A percentile compares a stretch with the other conserved stretches of the same genome.
Conservation (phyloP, 1,140 invertebrate genomes). For the Megathymus violae region DNA sequence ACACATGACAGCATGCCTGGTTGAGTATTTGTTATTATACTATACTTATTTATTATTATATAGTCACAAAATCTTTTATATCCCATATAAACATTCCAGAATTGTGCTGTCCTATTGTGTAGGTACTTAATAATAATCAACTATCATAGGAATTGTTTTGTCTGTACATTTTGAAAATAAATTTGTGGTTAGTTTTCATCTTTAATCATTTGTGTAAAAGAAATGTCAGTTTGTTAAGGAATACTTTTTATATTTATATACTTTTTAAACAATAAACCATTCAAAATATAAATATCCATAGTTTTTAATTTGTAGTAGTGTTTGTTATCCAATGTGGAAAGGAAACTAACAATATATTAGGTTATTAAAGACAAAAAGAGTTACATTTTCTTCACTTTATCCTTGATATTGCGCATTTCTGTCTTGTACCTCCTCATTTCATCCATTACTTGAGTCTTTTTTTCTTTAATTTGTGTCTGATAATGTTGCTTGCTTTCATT, state of each 20-base stretch:
- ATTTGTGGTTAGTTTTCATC: slow-evolving; percentile 60
- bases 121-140: slow-evolving; percentile 68
- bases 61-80: slow-evolving; percentile 32
- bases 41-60: slow-evolving; percentile 20
- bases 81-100: slow-evolving; percentile 71
- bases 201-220: slow-evolving; percentile 50
- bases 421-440: slow-evolving; percentile 80
- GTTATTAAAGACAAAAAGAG: slow-evolving; percentile 20
- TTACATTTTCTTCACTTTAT: slow-evolving; percentile 78
- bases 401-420: slow-evolving; percentile 80
- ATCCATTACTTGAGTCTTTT: slow-evolving; percentile 77
- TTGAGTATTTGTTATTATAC: slow-evolving; percentile 33
- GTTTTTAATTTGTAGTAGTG: slow-evolving; percentile 23
- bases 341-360: slow-evolving; percentile 28
- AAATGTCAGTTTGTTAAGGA: slow-evolving; percentile 66
- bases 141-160: slow-evolving; percentile 54
- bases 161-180: slow-evolving; percentile 71
- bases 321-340: slow-evolving; percentile 28
- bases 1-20: slow-evolving; percentile 61
- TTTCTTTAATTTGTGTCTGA: slow-evolving; percentile 69
- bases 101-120: slow-evolving; percentile 73
- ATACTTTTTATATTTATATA: slow-evolving; percentile 70
- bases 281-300: slow-evolving; percentile 47
- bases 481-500: slow-evolving; percentile 80
- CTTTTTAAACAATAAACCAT: slow-evolving; percentile 61